These are phyloP conservation scores for Pelagia noctiluca DNA, from an alignment of 30 jellyfish, hydroid and myxozoan species.

Conservation along the genomic window DNA sequence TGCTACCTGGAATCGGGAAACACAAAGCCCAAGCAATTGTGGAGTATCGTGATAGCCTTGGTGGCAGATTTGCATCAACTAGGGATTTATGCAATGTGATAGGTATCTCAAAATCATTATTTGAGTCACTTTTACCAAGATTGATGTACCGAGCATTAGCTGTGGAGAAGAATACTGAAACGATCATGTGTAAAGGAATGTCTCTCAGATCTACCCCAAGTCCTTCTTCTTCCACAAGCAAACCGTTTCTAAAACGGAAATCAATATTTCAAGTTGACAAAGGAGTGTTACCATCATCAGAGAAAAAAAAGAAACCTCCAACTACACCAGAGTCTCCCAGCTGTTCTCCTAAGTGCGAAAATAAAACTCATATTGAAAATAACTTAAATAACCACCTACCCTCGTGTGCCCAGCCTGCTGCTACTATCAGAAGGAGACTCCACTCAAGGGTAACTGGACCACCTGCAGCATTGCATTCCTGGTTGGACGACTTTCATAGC, in stretches of 20 bases:
- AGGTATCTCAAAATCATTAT: conserved; percentile 62
- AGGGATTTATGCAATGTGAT: conserved; percentile 74
- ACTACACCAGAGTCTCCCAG: not conserved
- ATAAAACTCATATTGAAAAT: not conserved
- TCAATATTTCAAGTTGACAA: conserved; percentile 20
- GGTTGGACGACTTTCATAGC: conserved; percentile 82
- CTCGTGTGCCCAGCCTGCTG: conserved; percentile 85
- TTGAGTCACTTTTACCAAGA: conserved; percentile 56
- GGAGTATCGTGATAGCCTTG: conserved; percentile 71
- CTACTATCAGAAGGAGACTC: conserved; percentile 74
- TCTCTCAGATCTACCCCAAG: conserved; percentile 63
- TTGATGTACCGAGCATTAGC: conserved; percentile 39
- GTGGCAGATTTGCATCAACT: conserved; percentile 57
- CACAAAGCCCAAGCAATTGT: conserved; percentile 85
- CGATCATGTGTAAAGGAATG: conserved; percentile 33
- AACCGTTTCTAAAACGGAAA: conserved; percentile 37
- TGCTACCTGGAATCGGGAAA: conserved; percentile 95
- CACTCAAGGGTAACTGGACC: conserved; percentile 69
- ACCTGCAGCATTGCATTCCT: conserved; percentile 73
- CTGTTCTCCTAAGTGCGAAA: not conserved
- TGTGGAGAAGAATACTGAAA: conserved; percentile 4
- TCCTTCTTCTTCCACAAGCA: conserved; percentile 43
- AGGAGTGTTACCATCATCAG: conserved; percentile 47
- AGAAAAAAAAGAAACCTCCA: conserved; percentile 28
- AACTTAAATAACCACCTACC: conserved; percentile 51